Evolutionary conservation across 2,888 invertebrate genomes (phyloP), one percentile per base, ranked within the genome.

Genomic region (Pandemis heparana): DNA sequence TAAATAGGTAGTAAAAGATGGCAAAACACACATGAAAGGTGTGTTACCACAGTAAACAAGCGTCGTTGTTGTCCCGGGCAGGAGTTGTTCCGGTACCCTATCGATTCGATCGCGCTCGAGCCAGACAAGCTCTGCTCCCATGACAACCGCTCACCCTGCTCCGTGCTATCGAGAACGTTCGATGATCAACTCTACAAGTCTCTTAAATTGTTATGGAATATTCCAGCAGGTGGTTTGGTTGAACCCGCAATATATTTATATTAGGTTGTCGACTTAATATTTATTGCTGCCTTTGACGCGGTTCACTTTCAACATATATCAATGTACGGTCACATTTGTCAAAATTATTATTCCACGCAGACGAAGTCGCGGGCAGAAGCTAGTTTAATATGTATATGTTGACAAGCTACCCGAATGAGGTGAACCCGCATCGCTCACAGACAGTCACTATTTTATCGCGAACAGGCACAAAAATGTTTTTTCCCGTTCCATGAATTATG

Each of bases 61-160:
- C 48, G 43, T 23, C 59, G 51, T 65, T 70, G 70, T 65, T 65
- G 74, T 74, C 60, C 60, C 60, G 70, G 74, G 73, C 59, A 63
- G 53, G 60, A 69, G 65, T 16, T 18, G 62, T 72, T 68, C 74
- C 65, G 74, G 74, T 69, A 70, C 16, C 60, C 74, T 74, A 74
- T 74, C 70, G 74, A 74, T 74, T 74, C 64, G 69, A 18, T 65
- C 70, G 73, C 59, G 56, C 39, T 41, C 51, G 39, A 38, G 46
- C 51, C 48, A 38, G 46, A 51, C 51, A 51, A 69, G 39, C 60
- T 68, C 32, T 32, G 74, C 51, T 64, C 53, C 74, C 70, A 74
- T 74, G 70, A 70, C 74, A 74, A 74, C 74, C 56, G 32, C 59
- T 59, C 71, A 32, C 63, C 68, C 48, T 48, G 56, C 56, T 53